Conservation (phyloP, 92 coral and sea anemone genomes). For the Porites cylindrica region DNA sequence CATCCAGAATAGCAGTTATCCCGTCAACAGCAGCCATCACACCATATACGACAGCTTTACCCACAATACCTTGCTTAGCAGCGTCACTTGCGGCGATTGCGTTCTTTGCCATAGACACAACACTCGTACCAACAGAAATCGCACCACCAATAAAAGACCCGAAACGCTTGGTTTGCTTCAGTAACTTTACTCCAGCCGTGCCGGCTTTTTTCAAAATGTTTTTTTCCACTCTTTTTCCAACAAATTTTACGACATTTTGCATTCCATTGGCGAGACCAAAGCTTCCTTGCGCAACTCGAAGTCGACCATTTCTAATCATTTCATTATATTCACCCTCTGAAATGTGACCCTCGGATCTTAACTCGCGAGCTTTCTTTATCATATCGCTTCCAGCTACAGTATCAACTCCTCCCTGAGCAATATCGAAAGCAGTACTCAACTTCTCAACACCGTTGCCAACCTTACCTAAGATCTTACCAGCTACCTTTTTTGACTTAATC, state of each 20-base stretch:
- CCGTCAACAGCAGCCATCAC: conserved; percentile 48
- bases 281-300: conserved; percentile 45
- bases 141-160: conserved; percentile 38
- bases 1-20: conserved; percentile 33
- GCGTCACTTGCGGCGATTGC: conserved; percentile 47
- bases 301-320: conserved; percentile 36
- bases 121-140: conserved; percentile 37
- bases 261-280: conserved; percentile 41
- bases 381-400: conserved; percentile 32
- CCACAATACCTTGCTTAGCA: conserved; percentile 5
- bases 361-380: conserved; percentile 19
- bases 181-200: neutral
- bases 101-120: conserved; percentile 35
- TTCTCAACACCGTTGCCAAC: conserved; percentile 26
- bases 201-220: neutral
- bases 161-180: conserved; percentile 20
- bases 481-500: neutral
- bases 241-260: conserved; percentile 26
- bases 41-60: conserved; percentile 17
- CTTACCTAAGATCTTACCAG: neutral
- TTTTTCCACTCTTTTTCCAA: conserved; percentile 22
- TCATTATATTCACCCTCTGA: conserved; percentile 12
- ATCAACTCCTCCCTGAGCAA: conserved; percentile 46
- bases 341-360: neutral
- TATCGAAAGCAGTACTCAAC: conserved; percentile 9